Base-by-base conservation (phyloP, 2,797 vertebrate species). In the Pteropus rufus region DNA sequence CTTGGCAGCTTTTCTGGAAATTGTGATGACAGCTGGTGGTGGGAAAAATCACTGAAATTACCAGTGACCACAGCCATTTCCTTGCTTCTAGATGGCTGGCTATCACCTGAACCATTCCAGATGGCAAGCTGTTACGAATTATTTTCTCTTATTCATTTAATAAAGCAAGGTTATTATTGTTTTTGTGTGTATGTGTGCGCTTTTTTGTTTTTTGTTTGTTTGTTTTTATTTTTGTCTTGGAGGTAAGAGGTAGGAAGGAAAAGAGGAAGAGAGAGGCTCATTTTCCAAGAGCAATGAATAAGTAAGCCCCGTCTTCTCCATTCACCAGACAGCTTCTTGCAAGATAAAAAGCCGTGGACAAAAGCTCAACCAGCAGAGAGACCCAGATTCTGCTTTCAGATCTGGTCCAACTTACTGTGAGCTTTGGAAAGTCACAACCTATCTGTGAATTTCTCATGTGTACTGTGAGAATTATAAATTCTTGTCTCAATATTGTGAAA, bases 1-100 rank as follows among this genome's bases (percentile, higher is more conserved):
- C 60, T 93, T 96, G 96, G 95, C 95, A 94, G 80, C 81, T 94
- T 93, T 92, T 96, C 87, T 97, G 91, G 92, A 97, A 97, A 97
- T 77, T 95, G 67, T 96, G 94, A 94, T 93, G 93, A 81, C 64
- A 96, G 76, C 64, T 93, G 44, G 58, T 93, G 41, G 54, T 89
- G 60, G 88, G 80, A 39, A 91, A 89, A 80, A 85, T 87, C 79
- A 82, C 83, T n/a, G 72, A 82, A 92, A 85, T 92, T 46, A n/a
- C 76, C 41, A 44, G 49, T 41, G 87, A 89, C 56, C 56, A 11
- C 21, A 82, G 75, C 10, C 19, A 60, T 49, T 65, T 87, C 49
- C 39, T 52, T 77, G 58, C 54, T 56, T 88, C 62, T 49, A 64
- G 39, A 73, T 95, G 56, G 49, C 81, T 73, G 54, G 46, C 39